A percentile compares a stretch with the other conserved stretches of the same genome.
These are phyloP conservation scores for Philopotamus ludificatus DNA, from an alignment of 1,140 invertebrate species.

Conservation along the genomic window DNA sequence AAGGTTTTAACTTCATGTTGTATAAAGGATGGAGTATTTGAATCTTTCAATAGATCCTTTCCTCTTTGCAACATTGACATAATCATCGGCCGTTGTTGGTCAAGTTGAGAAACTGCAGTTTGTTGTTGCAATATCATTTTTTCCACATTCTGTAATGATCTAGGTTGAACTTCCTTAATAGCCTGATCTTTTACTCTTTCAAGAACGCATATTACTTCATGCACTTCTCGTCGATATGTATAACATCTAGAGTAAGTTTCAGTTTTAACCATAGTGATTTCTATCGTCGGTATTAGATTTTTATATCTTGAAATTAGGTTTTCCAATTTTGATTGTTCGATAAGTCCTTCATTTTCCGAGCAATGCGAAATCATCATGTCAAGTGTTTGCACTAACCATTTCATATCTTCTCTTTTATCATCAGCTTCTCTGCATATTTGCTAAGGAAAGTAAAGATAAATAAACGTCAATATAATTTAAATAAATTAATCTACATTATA, in stretches of 20 bases:
- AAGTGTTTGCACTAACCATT: slow-evolving; percentile 88
- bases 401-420: slow-evolving; percentile 86
- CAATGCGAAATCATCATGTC: slow-evolving; percentile 82
- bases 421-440: slow-evolving; percentile 87
- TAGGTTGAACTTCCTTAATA: slow-evolving; percentile 62
- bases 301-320: slow-evolving; percentile 83
- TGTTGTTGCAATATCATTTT: slow-evolving; percentile 77
- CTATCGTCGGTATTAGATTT: slow-evolving; percentile 86
- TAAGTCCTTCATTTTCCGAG: slow-evolving; percentile 71
- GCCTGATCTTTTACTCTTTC: slow-evolving; percentile 74
- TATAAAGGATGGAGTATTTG: slow-evolving; percentile 82
- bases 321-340: slow-evolving; percentile 80
- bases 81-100: slow-evolving; percentile 81
- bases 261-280: slow-evolving; percentile 88
- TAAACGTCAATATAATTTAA: neutral
- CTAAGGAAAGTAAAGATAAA: slow-evolving; percentile 52
- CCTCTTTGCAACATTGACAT: slow-evolving; percentile 89
- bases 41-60: slow-evolving; percentile 82
- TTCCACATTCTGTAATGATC: slow-evolving; percentile 72
- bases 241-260: slow-evolving; percentile 91
- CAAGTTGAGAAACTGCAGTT: slow-evolving; percentile 75
- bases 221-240: slow-evolving; percentile 83
- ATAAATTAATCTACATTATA: neutral
- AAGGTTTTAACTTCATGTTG: slow-evolving; percentile 78
- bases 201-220: slow-evolving; percentile 76